phyloP scores from a whole-genome alignment of 2,888 invertebrate genomes.

The Ornithoptera priamus region DNA sequence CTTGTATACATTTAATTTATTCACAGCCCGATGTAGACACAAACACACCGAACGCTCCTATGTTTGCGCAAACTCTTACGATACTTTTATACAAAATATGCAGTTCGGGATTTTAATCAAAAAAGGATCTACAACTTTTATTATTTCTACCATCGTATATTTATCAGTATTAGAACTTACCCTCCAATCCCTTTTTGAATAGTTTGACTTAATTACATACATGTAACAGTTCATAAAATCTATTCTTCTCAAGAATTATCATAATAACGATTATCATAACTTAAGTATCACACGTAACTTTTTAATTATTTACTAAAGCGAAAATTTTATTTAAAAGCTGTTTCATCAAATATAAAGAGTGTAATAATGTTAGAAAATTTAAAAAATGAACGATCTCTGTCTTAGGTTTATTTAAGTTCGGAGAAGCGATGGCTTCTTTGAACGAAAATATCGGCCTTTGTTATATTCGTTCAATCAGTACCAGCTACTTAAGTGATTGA shows the following conservation, averaged over 20 bases:
- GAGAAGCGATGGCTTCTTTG: constrained; percentile 28
- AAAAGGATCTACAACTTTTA: not conserved
- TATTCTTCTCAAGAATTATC: too few relatives aligned
- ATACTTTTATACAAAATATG: constrained; percentile 1
- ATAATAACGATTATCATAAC: too few relatives aligned
- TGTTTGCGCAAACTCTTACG: constrained; percentile 1
- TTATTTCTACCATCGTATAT: too few relatives aligned
- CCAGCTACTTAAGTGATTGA: constrained; percentile 76
- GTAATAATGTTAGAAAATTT: constrained; percentile 40
- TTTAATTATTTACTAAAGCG: not conserved
- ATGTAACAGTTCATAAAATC: too few relatives aligned
- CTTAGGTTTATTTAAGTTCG: constrained; percentile 29
- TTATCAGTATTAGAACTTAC: too few relatives aligned
- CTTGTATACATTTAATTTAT: constrained; percentile 47
- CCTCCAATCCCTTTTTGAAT: too few relatives aligned
- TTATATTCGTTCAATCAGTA: constrained; percentile 70
- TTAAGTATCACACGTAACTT: too few relatives aligned
- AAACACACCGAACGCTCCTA: constrained; percentile 1
- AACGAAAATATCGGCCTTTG: constrained; percentile 41
- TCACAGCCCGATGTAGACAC: constrained; percentile 40
- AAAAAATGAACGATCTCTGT: constrained; percentile 23
- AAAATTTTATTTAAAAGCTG: not conserved
- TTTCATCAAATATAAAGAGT: not conserved
- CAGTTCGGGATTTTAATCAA: not conserved
- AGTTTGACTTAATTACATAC: too few relatives aligned